Evolutionary conservation across 2,113 vertebrate genomes (phyloP).

Genomic region (Bettongia penicillata): DNA sequence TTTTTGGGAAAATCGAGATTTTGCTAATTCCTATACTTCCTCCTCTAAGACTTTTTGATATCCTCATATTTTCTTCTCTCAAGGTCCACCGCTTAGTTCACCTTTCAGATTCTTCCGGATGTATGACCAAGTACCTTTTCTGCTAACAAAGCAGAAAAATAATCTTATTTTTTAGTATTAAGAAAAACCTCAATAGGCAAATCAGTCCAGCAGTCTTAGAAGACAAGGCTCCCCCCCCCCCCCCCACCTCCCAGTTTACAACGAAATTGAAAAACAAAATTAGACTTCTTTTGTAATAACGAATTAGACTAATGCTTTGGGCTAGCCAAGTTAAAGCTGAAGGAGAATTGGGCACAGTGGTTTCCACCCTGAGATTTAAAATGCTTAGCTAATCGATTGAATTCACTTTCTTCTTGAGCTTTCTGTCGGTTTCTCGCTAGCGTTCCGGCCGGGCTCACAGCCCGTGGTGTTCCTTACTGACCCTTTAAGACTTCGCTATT

Average conservation of each 20-base stretch:
- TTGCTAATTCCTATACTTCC: neutral
- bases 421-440: neutral
- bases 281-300: constrained; percentile 43
- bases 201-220: constrained; percentile 56
- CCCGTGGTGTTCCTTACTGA: neutral
- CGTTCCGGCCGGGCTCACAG: neutral
- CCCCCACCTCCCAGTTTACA: neutral
- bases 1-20: constrained; percentile 74
- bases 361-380: neutral
- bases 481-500: neutral
- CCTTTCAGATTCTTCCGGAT: constrained; percentile 25
- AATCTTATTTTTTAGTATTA: constrained; percentile 73
- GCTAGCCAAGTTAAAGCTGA: neutral
- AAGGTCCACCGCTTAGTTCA: constrained; percentile 16
- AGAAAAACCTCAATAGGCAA: constrained; percentile 57
- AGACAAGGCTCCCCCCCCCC: neutral
- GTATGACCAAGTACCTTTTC: constrained; percentile 57
- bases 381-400: constrained; percentile 3
- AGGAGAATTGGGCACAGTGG: neutral
- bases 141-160: constrained; percentile 77
- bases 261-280: constrained; percentile 67
- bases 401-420: neutral
- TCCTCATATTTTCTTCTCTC: neutral
- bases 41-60: neutral
- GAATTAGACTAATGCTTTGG: constrained; percentile 59